Percentiles rank a stretch among this genome's conserved stretches.
These are phyloP conservation scores for Mya arenaria DNA, from an alignment of 1,140 invertebrate species.

Conservation along the genomic window DNA sequence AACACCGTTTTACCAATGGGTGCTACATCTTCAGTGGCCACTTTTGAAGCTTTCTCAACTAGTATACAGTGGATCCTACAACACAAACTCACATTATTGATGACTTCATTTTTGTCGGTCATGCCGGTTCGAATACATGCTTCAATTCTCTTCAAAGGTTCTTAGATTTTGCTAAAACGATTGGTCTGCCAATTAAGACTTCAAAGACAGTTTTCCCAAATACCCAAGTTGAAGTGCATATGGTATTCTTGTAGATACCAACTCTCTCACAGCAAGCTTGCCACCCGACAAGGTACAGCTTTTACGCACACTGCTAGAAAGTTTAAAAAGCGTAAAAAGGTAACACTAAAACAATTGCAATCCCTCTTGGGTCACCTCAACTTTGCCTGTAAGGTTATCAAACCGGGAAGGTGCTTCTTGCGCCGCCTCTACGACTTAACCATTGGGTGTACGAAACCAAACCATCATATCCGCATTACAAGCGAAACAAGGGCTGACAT, in stretches of 20 bases:
- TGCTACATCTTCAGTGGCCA: not conserved
- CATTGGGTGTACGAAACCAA: not conserved
- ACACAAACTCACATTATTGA: conserved; percentile 42
- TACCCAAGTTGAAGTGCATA: not conserved
- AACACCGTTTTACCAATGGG: conserved; percentile 41
- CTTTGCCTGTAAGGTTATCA: conserved; percentile 26
- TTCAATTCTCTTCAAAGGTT: not conserved
- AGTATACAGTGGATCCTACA: conserved; percentile 41
- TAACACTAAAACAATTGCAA: conserved; percentile 12
- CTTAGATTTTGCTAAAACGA: not conserved
- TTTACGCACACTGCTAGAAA: not conserved
- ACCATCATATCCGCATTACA: not conserved
- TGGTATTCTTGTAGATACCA: conserved; percentile 2
- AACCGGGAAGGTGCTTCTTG: conserved; percentile 1
- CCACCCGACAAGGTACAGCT: not conserved
- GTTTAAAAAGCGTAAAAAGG: not conserved
- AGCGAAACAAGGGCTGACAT: not conserved
- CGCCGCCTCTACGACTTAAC: conserved; percentile 13
- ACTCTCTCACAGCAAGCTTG: not conserved
- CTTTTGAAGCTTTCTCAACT: conserved; percentile 27
- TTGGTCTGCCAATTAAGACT: conserved; percentile 28
- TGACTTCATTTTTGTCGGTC: conserved; percentile 52
- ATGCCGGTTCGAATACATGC: not conserved
- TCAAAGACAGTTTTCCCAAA: conserved; percentile 20
- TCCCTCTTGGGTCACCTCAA: conserved; percentile 21